Base-by-base conservation (phyloP, 1,140 invertebrate species). In the Phenacoccus solenopsis region DNA sequence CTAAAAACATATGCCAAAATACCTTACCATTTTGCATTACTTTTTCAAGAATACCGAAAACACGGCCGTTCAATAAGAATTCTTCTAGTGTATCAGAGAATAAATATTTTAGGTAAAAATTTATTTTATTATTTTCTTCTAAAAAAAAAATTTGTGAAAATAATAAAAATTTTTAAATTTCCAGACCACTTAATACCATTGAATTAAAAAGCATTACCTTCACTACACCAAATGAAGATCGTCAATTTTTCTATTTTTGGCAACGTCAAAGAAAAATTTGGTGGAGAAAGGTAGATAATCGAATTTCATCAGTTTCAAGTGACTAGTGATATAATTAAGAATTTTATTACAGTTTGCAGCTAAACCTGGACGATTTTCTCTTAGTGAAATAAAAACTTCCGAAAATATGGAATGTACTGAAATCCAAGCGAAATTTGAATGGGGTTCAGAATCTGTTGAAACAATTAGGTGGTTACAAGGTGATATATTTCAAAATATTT, bases 181-280 rank as follows among this genome's bases (percentile, higher is more conserved):
- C n/a, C 21, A 72, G 28, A 2, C 68, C 59, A 38, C 71, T 35
- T 49, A 32, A 69, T 74, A 74, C 71, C 12, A 73, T 24, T 72
- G 73, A 2, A 28, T 56, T 57, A 76, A 82, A 32, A 78, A 75
- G 74, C 79, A 73, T 59, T 77, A 75, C 0, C 78, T 82, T 80
- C 75, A 69, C 78, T 28, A 21, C 75, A 30, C 76, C 77, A 10
- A 72, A 77, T 49, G 78, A 82, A 74, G 74, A 79, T 20, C 81
- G 79, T 76, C 82, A 82, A 72, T 82, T 84, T 76, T 88, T 87
- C 76, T 83, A 87, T 74, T 83, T 86, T 69, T 85, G 86, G 78
- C 88, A 90, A 75, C 82, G 86, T 72, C 84, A 89, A 75, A 82
- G 88, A 70, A 89, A 88, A 77, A 85, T 87, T 71, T 92, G 89